Percentiles rank a stretch among this genome's conserved stretches.
phyloP scores from a whole-genome alignment of 1,140 invertebrate genomes.

The Cecropterus lyciades region DNA sequence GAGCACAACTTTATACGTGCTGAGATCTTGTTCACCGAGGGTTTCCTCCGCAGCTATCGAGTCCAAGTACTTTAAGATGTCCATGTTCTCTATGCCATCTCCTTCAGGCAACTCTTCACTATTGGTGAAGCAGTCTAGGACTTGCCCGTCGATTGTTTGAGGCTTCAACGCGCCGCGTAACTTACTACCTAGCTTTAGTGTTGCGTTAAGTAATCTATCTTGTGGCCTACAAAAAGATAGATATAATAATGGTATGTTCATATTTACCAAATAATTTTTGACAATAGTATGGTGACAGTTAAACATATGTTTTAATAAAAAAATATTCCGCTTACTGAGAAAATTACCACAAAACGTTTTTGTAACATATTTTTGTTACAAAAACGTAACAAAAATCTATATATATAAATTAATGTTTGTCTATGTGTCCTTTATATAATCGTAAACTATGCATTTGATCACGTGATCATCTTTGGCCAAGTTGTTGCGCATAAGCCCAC shows the following conservation, averaged over 20 bases:
- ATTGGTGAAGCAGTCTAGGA: conserved; percentile 59
- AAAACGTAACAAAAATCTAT: too few species aligned
- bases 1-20: conserved; percentile 74
- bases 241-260: neutral
- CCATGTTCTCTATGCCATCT: conserved; percentile 68
- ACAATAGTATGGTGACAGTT: too few species aligned
- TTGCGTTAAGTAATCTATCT: conserved; percentile 55
- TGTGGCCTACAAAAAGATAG: conserved; percentile 56
- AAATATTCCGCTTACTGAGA: too few species aligned
- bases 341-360: too few species aligned
- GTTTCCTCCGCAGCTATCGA: conserved; percentile 66
- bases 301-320: too few species aligned
- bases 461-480: too few species aligned
- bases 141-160: conserved; percentile 65
- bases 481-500: too few species aligned
- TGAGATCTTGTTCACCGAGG: conserved; percentile 66
- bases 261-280: too few species aligned
- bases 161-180: conserved; percentile 61
- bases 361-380: too few species aligned
- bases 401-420: too few species aligned
- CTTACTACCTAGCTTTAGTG: conserved; percentile 61
- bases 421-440: too few species aligned
- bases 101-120: conserved; percentile 50
- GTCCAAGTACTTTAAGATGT: conserved; percentile 74
- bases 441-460: too few species aligned